Base-by-base conservation (phyloP, 1,140 invertebrate genomes). In the Heliothis subflexa region DNA sequence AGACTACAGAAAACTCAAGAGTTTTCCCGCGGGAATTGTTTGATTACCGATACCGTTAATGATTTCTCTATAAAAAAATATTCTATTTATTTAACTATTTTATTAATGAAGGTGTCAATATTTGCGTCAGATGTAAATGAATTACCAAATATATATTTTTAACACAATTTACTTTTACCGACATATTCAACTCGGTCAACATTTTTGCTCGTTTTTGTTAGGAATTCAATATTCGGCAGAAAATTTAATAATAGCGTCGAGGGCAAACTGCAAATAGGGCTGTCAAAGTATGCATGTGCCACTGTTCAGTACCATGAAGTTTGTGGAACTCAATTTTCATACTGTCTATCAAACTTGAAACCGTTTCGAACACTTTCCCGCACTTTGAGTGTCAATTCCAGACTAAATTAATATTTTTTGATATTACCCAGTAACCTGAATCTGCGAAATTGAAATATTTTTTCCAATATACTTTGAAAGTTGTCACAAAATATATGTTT, bases 251-350 rank as follows among this genome's bases (percentile, higher is more conserved):
- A 75, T 21, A n/a, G 62, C 59, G 57, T 47, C 47, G 14, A 59
- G 25, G 47, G 59, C 47, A 40, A 75, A 75, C 66, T 70, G 52
- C 59, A 71, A 70, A 78, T 70, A 70, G 76, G 18, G 40, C 76
- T 78, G 76, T 70, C 76, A 70, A 70, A 78, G 9, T 59, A 18
- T 59, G 47, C 64, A 61, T 55, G 76, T 59, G 66, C 52, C 25
- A 52, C 25, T 72, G 55, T 73, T 40, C 55, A 16, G 52, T 75
- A 33, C 52, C 52, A 64, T 59, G n/a, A 62, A 78, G 54, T 78
- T 78, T 50, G 55, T 78, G 55, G 47, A 72, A 73, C 78, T 78
- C 70, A 78, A 78, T 54, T 77, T 64, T 80, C 79, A 72, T 64
- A 40, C 64, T 71, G 55, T 72, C 66, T 57, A 77, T 77, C 74